Conservation (phyloP, 2,113 vertebrate species). For the Oncorhynchus nerka region DNA sequence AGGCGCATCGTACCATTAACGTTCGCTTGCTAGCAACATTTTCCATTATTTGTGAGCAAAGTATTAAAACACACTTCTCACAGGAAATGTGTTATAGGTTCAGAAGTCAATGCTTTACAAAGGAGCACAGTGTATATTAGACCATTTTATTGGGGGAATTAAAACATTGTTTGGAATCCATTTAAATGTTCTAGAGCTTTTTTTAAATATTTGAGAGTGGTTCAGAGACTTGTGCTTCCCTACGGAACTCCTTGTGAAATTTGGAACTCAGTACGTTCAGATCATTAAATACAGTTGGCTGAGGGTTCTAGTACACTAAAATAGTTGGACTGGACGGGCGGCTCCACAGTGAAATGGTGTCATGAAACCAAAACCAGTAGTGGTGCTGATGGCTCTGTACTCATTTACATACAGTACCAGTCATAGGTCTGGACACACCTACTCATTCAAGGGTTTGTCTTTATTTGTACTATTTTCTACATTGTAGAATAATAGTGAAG, state of each 20-base stretch:
- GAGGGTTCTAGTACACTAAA: conserved; percentile 16
- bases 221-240: conserved; percentile 39
- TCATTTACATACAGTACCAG: background rate
- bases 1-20: conserved; percentile 27
- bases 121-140: conserved; percentile 32
- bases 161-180: conserved; percentile 30
- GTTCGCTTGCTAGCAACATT: conserved; percentile 26
- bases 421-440: too few relatives aligned
- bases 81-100: conserved; percentile 45
- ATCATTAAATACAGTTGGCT: conserved; percentile 36
- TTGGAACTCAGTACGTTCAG: conserved; percentile 4
- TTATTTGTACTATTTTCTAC: too few relatives aligned
- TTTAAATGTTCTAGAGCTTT: conserved; percentile 25
- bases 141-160: conserved; percentile 35
- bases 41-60: conserved; percentile 42
- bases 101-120: conserved; percentile 42
- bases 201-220: conserved; percentile 22
- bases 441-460: too few relatives aligned
- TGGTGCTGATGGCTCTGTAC: background rate
- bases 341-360: conserved; percentile 11
- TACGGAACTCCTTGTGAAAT: conserved; percentile 44
- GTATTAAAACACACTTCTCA: conserved; percentile 37
- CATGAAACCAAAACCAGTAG: background rate
- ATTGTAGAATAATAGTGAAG: too few relatives aligned
- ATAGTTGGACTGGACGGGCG: conserved; percentile 23